Percentiles rank a stretch among this genome's conserved stretches.
Evolutionary conservation across 2,888 invertebrate species (phyloP).

Genomic region (Diploptera punctata): DNA sequence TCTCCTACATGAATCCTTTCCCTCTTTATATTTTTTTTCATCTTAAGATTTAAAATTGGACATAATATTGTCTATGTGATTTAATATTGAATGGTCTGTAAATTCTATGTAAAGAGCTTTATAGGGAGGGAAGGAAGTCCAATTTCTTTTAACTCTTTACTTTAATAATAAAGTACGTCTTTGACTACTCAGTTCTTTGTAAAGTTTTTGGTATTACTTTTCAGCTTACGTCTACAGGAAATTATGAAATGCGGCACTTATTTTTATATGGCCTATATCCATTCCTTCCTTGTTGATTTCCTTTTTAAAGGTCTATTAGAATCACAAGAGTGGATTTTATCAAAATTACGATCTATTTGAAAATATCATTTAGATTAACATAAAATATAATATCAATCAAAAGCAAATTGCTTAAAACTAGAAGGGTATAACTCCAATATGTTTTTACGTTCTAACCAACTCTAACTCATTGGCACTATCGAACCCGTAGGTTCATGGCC

Average conservation of each 20-base stretch:
- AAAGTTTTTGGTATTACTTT: not conserved
- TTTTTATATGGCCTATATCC: not conserved
- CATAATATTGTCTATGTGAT: conserved; percentile 13
- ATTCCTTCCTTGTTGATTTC: too few species aligned
- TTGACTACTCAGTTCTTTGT: not conserved
- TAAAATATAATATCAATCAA: too few species aligned
- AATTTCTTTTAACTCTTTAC: not conserved
- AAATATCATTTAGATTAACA: too few species aligned
- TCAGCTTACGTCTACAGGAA: not conserved
- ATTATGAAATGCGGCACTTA: not conserved
- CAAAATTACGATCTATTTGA: too few species aligned
- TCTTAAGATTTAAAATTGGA: conserved; percentile 17
- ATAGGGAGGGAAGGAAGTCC: not conserved
- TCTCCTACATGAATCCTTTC: not conserved
- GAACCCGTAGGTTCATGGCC: too few species aligned
- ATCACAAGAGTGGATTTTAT: too few species aligned
- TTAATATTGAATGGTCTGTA: conserved; percentile 5
- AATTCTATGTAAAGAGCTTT: not conserved
- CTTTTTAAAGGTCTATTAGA: too few species aligned
- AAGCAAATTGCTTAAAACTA: too few species aligned
- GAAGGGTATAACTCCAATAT: too few species aligned
- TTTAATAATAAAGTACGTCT: not conserved
- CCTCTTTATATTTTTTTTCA: not conserved
- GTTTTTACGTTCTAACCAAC: too few species aligned
- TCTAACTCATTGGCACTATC: too few species aligned